phyloP scores from a whole-genome alignment of 2,113 vertebrate genomes.

The Erinaceus europaeus region DNA sequence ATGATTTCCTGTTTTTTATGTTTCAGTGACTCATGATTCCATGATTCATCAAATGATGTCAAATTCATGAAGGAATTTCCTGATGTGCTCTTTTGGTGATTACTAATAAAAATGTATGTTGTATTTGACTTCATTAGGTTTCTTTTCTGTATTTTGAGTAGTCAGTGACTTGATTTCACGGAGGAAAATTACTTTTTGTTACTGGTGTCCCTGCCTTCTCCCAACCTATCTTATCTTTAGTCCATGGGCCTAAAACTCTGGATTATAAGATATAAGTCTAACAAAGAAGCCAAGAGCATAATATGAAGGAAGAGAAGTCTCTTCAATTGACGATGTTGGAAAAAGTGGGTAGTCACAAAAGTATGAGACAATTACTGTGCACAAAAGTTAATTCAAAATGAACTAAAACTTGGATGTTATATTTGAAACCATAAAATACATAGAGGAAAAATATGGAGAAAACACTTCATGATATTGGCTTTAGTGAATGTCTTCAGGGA shows the following conservation, averaged over 20 bases:
- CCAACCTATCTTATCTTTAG: neutral
- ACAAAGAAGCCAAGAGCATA: too few species aligned
- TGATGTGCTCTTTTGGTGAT: conserved; percentile 10
- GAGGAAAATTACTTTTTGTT: conserved; percentile 28
- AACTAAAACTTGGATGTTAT: too few species aligned
- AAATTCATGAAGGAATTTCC: conserved; percentile 38
- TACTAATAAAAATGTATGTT: conserved; percentile 33
- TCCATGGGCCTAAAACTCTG: neutral
- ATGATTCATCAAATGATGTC: conserved; percentile 52
- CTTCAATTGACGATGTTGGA: neutral
- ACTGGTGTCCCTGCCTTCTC: neutral
- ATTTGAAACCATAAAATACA: too few species aligned
- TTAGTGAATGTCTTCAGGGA: too few species aligned
- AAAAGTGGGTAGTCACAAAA: too few species aligned
- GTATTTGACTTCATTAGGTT: conserved; percentile 41
- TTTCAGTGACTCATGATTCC: conserved; percentile 51
- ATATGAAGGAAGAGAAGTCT: too few species aligned
- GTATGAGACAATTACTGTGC: too few species aligned
- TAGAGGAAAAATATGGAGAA: too few species aligned
- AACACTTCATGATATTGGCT: too few species aligned
- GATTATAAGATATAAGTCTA: neutral
- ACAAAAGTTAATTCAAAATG: too few species aligned
- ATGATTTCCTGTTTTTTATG: conserved; percentile 43
- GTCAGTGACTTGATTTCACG: conserved; percentile 1
- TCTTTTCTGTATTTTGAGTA: conserved; percentile 23